Conservation (phyloP, 2,113 vertebrate species). For the Spizaetus ornatus region DNA sequence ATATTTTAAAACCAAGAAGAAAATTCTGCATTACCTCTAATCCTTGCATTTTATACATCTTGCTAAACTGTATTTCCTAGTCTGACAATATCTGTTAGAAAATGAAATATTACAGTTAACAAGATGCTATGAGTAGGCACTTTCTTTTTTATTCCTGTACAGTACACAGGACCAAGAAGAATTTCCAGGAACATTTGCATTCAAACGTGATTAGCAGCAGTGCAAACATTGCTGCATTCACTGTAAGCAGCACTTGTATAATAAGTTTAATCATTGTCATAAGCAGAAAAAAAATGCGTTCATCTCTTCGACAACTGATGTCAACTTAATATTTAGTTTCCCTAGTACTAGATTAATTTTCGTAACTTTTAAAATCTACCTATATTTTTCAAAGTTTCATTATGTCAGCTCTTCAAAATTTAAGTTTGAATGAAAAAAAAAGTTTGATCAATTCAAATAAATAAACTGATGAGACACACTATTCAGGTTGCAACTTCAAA, state of each 20-base stretch:
- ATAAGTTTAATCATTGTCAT: not conserved
- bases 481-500: not conserved
- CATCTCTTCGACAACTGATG: not conserved
- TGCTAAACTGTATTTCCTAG: not conserved
- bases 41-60: not conserved
- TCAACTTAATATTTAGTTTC: not conserved
- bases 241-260: not conserved
- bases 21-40: not conserved
- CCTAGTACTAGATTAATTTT: not conserved
- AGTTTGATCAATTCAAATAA: not conserved
- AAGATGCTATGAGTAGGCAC: not conserved
- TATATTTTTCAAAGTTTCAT: not conserved
- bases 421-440: not conserved
- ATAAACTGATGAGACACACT: not conserved
- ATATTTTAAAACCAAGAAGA: constrained; percentile 23
- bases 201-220: not conserved
- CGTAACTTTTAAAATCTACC: not conserved
- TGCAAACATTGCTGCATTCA: not conserved
- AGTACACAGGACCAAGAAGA: not conserved
- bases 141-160: not conserved
- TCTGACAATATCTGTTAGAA: not conserved
- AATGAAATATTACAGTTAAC: not conserved
- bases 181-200: not conserved
- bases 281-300: not conserved
- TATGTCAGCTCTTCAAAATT: not conserved